Percentiles rank a stretch among this genome's conserved stretches.
These are phyloP conservation scores for Myotis yumanensis DNA, from an alignment of 2,113 vertebrate species.

Conservation along the genomic window DNA sequence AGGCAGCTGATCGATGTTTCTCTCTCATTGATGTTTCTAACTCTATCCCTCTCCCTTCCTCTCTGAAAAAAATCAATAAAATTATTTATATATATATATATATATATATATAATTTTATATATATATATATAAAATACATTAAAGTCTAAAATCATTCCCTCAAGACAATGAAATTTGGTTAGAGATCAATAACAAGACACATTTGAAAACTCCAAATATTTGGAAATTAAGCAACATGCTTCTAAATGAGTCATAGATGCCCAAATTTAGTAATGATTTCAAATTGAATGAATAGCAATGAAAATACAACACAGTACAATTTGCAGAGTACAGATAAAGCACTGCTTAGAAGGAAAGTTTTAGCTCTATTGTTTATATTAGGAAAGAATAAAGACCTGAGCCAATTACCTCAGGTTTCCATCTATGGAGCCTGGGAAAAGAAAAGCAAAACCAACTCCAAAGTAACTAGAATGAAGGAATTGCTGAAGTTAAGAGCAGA, in stretches of 20 bases:
- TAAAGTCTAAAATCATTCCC: background rate
- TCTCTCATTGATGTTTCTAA: too few species aligned
- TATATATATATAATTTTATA: too few species aligned
- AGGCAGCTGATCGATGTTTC: too few species aligned
- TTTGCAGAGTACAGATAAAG: background rate
- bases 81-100: too few species aligned
- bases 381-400: slow-evolving; percentile 1
- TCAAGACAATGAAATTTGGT: background rate
- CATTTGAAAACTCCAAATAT: background rate
- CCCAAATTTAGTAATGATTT: background rate
- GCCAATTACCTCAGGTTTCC: background rate
- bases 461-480: background rate
- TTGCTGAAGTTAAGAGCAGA: background rate
- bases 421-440: background rate
- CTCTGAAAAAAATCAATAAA: too few species aligned
- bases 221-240: background rate
- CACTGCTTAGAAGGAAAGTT: background rate
- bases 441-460: background rate
- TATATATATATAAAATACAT: too few species aligned
- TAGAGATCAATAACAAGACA: background rate
- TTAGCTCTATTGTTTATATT: background rate
- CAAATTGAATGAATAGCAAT: background rate
- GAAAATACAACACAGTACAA: background rate
- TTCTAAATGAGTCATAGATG: background rate
- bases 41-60: too few species aligned